A percentile compares a stretch with the other conserved stretches of the same genome.
Evolutionary conservation across 2,888 invertebrate species (phyloP).

Genomic region (Aphidoletes aphidimyza): DNA sequence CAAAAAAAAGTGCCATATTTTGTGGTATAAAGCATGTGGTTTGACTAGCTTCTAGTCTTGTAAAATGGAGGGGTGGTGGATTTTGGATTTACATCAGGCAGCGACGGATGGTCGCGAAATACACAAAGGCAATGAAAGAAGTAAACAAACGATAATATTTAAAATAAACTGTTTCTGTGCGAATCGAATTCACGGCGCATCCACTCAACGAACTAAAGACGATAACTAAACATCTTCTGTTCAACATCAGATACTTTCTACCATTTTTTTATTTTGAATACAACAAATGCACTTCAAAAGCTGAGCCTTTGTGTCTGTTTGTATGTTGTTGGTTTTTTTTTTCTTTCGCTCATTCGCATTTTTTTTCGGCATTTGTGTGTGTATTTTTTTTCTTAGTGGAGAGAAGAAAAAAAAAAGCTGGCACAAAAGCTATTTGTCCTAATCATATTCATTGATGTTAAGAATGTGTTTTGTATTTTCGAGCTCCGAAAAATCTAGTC

Average conservation of each 20-base stretch:
- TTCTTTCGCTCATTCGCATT: neutral
- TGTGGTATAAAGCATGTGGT: neutral
- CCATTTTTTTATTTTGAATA: neutral
- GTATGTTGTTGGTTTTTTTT: neutral
- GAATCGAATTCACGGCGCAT: neutral
- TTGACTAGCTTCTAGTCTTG: neutral
- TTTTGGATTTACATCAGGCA: neutral
- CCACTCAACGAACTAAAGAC: constrained; percentile 16
- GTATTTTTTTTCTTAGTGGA: neutral
- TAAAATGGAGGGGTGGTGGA: too few relatives aligned
- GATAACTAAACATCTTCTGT: constrained; percentile 1
- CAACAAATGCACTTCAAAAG: neutral
- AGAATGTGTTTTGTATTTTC: neutral
- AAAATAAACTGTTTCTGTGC: neutral
- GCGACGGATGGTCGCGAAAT: neutral
- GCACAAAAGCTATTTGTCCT: constrained; percentile 26
- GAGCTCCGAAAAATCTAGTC: neutral
- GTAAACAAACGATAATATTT: constrained; percentile 33
- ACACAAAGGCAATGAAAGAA: neutral
- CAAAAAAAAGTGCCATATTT: constrained; percentile 25
- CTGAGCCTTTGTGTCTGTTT: too few relatives aligned
- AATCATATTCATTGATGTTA: constrained; percentile 43
- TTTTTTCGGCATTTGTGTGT: neutral
- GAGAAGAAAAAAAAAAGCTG: too few relatives aligned
- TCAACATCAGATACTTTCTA: too few relatives aligned